Percentiles rank a stretch among this genome's conserved stretches.
Evolutionary conservation across 1,140 invertebrate genomes (phyloP).

Genomic region (Euura saliciscinereae): DNA sequence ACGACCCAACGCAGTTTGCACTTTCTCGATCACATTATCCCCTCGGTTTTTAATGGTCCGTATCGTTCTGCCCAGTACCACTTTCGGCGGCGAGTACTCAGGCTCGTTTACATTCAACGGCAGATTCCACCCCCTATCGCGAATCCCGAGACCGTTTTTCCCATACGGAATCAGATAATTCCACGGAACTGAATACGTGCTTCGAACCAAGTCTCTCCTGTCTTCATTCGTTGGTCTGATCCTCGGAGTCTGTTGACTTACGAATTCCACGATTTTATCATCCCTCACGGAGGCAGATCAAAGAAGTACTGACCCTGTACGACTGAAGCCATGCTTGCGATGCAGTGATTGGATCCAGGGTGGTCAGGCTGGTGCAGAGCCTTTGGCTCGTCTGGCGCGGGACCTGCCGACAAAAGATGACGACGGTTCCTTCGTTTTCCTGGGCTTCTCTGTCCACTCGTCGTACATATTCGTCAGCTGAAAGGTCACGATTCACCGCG

Average conservation of each 20-base stretch:
- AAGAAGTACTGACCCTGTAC: conserved; percentile 24
- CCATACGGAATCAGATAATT: conserved; percentile 48
- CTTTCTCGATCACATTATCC: conserved; percentile 27
- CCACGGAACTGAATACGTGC: conserved; percentile 45
- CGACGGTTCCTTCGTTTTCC: conserved; percentile 30
- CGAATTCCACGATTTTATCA: too few relatives aligned
- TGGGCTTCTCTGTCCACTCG: conserved; percentile 28
- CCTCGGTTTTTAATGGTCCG: conserved; percentile 8
- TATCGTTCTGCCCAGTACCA: background rate
- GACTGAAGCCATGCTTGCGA: conserved; percentile 29
- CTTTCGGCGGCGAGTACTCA: background rate
- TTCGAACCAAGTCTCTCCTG: conserved; percentile 30
- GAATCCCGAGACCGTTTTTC: conserved; percentile 35
- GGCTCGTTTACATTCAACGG: conserved; percentile 12
- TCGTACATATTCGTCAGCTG: conserved; percentile 48
- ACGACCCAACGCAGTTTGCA: conserved; percentile 34
- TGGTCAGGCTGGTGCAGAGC: conserved; percentile 32
- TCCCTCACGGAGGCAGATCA: background rate
- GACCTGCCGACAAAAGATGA: conserved; percentile 33
- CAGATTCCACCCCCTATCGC: conserved; percentile 30
- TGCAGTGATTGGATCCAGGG: conserved; percentile 26
- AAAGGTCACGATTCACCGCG: conserved; percentile 41
- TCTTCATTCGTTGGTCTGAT: conserved; percentile 25
- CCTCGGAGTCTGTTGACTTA: conserved; percentile 10
- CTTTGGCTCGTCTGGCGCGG: conserved; percentile 28